A percentile compares a stretch with the other conserved stretches of the same genome.
Conservation (phyloP, 2,888 invertebrate genomes). For the Sesia apiformis region DNA sequence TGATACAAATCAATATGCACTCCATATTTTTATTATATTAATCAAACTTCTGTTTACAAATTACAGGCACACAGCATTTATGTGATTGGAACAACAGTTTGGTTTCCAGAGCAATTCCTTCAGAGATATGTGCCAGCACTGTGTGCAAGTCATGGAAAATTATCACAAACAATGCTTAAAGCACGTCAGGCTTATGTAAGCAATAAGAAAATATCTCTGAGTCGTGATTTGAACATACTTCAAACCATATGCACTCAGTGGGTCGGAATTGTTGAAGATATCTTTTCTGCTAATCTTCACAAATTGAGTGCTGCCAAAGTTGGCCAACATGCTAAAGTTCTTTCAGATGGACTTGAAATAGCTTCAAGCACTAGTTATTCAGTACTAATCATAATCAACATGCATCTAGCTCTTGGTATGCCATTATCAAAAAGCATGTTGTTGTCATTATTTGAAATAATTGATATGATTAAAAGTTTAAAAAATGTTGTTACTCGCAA, state of each 20-base stretch:
- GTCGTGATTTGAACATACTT: slow-evolving; percentile 75
- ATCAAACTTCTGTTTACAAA: neutral
- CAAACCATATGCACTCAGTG: slow-evolving; percentile 47
- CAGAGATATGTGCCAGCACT: slow-evolving; percentile 75
- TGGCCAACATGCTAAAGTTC: slow-evolving; percentile 51
- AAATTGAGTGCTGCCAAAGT: slow-evolving; percentile 61
- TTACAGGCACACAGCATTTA: slow-evolving; percentile 84
- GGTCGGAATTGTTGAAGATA: slow-evolving; percentile 50
- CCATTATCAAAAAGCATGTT: slow-evolving; percentile 86
- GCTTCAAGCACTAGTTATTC: slow-evolving; percentile 77
- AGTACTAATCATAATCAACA: slow-evolving; percentile 73
- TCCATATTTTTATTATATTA: neutral
- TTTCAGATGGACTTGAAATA: slow-evolving; percentile 78
- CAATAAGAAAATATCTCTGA: slow-evolving; percentile 72
- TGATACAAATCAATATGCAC: neutral
- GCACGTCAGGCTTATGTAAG: slow-evolving; percentile 74
- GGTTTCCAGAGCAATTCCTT: slow-evolving; percentile 91
- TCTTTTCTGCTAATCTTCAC: slow-evolving; percentile 42
- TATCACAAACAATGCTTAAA: slow-evolving; percentile 55
- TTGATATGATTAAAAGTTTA: slow-evolving; percentile 87
- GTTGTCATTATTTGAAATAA: slow-evolving; percentile 83
- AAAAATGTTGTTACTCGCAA: slow-evolving; percentile 81
- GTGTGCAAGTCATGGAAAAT: slow-evolving; percentile 64
- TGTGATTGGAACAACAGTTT: slow-evolving; percentile 85
- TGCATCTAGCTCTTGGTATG: slow-evolving; percentile 80